Evolutionary conservation across 2,113 vertebrate genomes (phyloP).

Genomic region (Carassius auratus): DNA sequence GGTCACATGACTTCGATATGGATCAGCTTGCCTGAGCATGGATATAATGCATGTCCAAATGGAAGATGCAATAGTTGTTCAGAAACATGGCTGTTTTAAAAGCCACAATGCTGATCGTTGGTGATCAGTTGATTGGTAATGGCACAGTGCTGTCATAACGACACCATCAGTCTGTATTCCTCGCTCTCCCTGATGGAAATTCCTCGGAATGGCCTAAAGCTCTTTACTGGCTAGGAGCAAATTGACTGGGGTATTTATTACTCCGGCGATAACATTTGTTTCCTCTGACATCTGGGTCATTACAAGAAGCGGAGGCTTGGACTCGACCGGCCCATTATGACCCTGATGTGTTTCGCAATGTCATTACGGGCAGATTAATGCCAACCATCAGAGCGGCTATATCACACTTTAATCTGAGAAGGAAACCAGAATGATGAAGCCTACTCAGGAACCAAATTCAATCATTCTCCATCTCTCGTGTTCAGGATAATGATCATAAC

Average conservation of each 20-base stretch:
- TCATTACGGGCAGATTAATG: constrained; percentile 49
- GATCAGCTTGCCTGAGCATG: neutral
- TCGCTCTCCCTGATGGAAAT: constrained; percentile 36
- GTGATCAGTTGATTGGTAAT: constrained; percentile 24
- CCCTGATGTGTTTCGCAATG: constrained; percentile 52
- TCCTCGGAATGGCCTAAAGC: constrained; percentile 44
- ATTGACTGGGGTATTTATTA: constrained; percentile 49
- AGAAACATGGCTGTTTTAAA: neutral
- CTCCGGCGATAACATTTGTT: constrained; percentile 38
- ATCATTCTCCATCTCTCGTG: constrained; percentile 48
- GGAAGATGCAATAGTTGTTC: neutral
- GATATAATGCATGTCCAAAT: neutral
- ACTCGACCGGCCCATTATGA: constrained; percentile 46
- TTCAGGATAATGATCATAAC: constrained; percentile 41
- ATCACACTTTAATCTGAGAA: constrained; percentile 44
- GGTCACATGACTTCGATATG: neutral
- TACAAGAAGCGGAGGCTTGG: constrained; percentile 38
- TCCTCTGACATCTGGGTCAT: constrained; percentile 45
- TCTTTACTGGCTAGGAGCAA: constrained; percentile 31
- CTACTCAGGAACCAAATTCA: constrained; percentile 39
- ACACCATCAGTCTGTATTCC: constrained; percentile 39
- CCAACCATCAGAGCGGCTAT: constrained; percentile 37
- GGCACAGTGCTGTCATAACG: constrained; percentile 1
- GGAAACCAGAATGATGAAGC: constrained; percentile 44
- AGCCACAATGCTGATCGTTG: neutral